phyloP scores from a whole-genome alignment of 30 jellyfish, hydroid and myxozoan species.

The Aurelia aurita region DNA sequence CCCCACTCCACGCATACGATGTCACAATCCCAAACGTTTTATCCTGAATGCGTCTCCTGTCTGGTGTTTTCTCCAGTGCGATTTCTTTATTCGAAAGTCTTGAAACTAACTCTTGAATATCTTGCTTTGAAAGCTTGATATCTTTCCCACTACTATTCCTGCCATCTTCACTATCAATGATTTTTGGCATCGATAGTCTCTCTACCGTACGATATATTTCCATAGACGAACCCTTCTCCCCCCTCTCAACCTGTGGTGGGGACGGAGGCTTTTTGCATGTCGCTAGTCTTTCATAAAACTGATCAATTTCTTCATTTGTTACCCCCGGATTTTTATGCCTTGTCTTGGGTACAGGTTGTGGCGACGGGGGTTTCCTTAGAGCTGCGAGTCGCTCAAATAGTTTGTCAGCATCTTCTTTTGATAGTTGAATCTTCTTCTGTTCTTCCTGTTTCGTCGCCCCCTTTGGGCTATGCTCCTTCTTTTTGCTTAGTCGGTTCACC shows the following conservation, averaged over 20 bases:
- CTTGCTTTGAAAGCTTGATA: conserved; percentile 33
- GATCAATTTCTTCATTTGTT: conserved; percentile 40
- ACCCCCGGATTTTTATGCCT: background rate
- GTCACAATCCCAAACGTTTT: conserved; percentile 66
- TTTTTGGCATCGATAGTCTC: conserved; percentile 38
- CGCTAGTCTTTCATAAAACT: conserved; percentile 59
- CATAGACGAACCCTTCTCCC: conserved; percentile 47
- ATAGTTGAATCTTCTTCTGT: background rate
- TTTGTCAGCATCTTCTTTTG: conserved; percentile 25
- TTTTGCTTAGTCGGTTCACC: conserved; percentile 48
- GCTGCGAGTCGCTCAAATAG: conserved; percentile 40
- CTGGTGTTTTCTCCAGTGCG: conserved; percentile 76
- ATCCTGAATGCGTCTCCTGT: conserved; percentile 46
- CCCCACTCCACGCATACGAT: conserved; percentile 82
- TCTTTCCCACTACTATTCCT: background rate
- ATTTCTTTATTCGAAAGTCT: conserved; percentile 62
- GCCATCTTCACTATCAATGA: too few relatives aligned
- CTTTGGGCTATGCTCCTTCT: background rate
- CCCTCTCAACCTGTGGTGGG: conserved; percentile 56
- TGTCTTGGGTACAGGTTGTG: conserved; percentile 10
- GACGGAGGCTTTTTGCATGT: conserved; percentile 21
- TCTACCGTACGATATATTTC: conserved; percentile 44
- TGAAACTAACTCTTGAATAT: conserved; percentile 33
- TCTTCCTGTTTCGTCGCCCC: too few relatives aligned
- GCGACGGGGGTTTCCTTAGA: conserved; percentile 5